Conservation (phyloP, 2,797 vertebrate genomes). For the Notolabrus celidotus region DNA sequence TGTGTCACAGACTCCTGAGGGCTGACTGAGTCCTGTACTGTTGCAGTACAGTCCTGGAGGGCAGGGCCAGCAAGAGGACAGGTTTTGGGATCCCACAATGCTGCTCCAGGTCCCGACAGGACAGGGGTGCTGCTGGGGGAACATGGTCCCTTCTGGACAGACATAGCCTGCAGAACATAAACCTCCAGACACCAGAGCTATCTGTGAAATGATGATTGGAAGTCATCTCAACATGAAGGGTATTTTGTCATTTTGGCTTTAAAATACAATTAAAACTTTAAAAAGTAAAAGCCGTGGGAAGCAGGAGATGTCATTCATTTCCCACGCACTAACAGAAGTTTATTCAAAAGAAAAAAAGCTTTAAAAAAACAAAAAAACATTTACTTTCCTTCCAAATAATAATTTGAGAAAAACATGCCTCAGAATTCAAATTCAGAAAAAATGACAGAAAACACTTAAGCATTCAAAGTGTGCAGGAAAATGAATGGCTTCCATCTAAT, state of each 20-base stretch:
- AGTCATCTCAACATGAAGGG: slow-evolving; percentile 9
- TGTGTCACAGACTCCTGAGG: slow-evolving; percentile 84
- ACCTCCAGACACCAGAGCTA: slow-evolving; percentile 85
- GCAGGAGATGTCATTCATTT: slow-evolving; percentile 53
- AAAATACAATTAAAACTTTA: slow-evolving; percentile 26
- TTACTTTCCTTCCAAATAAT: slow-evolving; percentile 42
- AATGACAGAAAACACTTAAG: slow-evolving; percentile 38
- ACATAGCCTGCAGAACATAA: slow-evolving; percentile 88
- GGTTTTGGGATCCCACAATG: slow-evolving; percentile 81
- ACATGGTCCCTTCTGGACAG: slow-evolving; percentile 87
- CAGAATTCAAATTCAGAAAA: slow-evolving; percentile 42
- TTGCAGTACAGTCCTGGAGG: slow-evolving; percentile 90
- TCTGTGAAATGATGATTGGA: slow-evolving; percentile 69
- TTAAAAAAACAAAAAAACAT: slow-evolving; percentile 29
- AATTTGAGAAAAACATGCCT: slow-evolving; percentile 35
- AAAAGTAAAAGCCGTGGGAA: slow-evolving; percentile 57
- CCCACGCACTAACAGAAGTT: slow-evolving; percentile 55
- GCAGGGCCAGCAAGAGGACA: slow-evolving; percentile 86
- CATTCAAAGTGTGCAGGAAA: slow-evolving; percentile 35
- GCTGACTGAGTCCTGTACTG: slow-evolving; percentile 82
- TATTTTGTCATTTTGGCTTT: slow-evolving; percentile 32
- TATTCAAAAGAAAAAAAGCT: slow-evolving; percentile 35
- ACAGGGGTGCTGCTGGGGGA: slow-evolving; percentile 86
- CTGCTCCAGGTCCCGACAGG: slow-evolving; percentile 90
- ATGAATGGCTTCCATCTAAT: slow-evolving; percentile 46